Evolutionary conservation across 2,797 vertebrate species (phyloP).

Genomic region (Argyrosomus regius): DNA sequence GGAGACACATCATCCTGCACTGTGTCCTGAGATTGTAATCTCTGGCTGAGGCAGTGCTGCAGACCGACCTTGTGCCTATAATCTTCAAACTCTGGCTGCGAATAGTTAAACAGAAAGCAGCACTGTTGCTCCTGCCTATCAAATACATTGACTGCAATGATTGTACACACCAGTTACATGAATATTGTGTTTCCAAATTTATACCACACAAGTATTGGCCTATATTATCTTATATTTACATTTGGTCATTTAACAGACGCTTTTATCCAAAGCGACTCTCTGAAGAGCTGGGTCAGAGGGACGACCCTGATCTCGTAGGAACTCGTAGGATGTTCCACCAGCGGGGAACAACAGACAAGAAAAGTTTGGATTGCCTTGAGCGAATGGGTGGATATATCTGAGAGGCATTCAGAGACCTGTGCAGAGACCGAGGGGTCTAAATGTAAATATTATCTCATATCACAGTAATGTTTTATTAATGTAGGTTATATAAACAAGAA

Average conservation of each 20-base stretch:
- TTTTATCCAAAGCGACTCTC: too few species aligned
- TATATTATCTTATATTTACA: too few species aligned
- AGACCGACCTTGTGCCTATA: constrained; percentile 15
- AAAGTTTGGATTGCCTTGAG: too few species aligned
- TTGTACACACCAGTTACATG: neutral
- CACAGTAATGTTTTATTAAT: constrained; percentile 1
- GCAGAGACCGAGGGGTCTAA: too few species aligned
- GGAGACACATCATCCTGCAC: constrained; percentile 13
- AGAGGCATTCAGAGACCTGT: too few species aligned
- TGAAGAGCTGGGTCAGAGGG: too few species aligned
- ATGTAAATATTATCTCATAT: neutral
- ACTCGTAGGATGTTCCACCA: too few species aligned
- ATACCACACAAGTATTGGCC: neutral
- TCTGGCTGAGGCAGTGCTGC: neutral
- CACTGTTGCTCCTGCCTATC: neutral
- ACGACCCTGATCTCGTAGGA: too few species aligned
- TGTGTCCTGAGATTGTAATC: constrained; percentile 13
- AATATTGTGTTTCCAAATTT: neutral
- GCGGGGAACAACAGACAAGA: too few species aligned
- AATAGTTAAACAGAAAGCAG: neutral
- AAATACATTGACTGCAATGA: constrained; percentile 5
- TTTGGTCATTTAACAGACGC: too few species aligned
- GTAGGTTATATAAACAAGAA: neutral
- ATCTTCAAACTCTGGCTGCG: neutral
- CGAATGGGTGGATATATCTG: too few species aligned